Evolutionary conservation across 2,888 invertebrate genomes (phyloP), one percentile per base, ranked within the genome.

Genomic region (Tanypteryx hageni): DNA sequence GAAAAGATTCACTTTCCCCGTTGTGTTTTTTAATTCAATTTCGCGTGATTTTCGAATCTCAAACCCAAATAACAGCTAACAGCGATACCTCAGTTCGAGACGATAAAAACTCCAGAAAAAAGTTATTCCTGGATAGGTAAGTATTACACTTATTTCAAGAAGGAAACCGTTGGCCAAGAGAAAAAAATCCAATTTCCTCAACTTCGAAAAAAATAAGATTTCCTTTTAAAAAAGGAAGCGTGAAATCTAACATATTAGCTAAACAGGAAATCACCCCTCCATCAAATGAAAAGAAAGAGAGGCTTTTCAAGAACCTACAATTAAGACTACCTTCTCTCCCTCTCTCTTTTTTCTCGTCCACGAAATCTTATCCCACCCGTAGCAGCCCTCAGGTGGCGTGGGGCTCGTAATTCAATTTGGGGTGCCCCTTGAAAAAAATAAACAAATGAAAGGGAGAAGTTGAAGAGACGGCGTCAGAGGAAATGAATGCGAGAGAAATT

Each of bases 351-450:
- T 31, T 85, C 27, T 57, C 85, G 0, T 14, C 9, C 86, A 18
- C 59, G 89, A 89, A 89, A 89, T 89, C 86, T 86, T 86, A 86
- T 86, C 89, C 89, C 16, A 13, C 64, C 64, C 61, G 64, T 64
- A 44, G 76, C 27, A 76, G 76, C 89, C 89, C 89, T 64, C 89
- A 89, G 89, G 89, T 89, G 68, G 89, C 86, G 61, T 8, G 61
- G 86, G 9, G 59, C 61, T 27, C 59, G 16, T 59, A 86, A 59
- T 64, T 44, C 61, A 89, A 64, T 89, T 44, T 16, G 16, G 18
- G 64, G 16, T n/a, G 0, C 44, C 31, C 22, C 13, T 44, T 27
- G 44, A 31, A 16, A 13, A 18, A 86, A 68, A 89, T 89, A 16
- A 89, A 89, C 64, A 31, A 89, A 89, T 89, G 44, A 56, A 68